Evolutionary conservation across 2,113 vertebrate species (phyloP).

Genomic region (Pterocles gutturalis): DNA sequence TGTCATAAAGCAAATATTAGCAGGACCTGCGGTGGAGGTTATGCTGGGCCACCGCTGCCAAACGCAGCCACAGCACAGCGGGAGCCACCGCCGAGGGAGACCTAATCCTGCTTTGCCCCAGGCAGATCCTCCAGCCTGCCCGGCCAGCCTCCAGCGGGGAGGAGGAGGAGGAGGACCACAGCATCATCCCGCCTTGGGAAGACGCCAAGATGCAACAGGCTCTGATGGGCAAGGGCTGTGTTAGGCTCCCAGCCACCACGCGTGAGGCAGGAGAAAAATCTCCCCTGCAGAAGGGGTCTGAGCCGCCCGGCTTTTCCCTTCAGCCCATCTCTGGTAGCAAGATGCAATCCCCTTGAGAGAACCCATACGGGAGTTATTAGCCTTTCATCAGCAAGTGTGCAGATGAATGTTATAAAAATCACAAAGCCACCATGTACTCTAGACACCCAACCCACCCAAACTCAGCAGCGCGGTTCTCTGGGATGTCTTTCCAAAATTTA

Average conservation of each 20-base stretch:
- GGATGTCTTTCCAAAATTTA: background rate
- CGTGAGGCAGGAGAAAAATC: background rate
- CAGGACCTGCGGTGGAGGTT: background rate
- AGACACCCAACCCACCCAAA: background rate
- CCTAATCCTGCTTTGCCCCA: background rate
- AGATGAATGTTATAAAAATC: background rate
- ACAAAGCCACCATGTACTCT: background rate
- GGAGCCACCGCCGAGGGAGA: background rate
- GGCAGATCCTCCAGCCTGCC: background rate
- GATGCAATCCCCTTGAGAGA: background rate
- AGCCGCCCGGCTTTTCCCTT: background rate
- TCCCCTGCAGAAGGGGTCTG: background rate
- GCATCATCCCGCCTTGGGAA: background rate
- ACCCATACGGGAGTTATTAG: background rate
- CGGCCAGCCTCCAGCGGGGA: background rate
- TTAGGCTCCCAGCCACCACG: rapidly evolving
- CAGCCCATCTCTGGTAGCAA: background rate
- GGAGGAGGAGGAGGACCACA: background rate
- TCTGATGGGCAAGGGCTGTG: background rate
- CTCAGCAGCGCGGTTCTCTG: background rate
- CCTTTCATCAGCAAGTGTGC: background rate
- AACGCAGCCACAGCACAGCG: background rate
- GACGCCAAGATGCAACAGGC: background rate
- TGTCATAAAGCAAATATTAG: conserved; percentile 63
- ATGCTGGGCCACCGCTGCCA: background rate